phyloP scores from a whole-genome alignment of 2,797 vertebrate genomes.

The Dendrocincla fuliginosa region DNA sequence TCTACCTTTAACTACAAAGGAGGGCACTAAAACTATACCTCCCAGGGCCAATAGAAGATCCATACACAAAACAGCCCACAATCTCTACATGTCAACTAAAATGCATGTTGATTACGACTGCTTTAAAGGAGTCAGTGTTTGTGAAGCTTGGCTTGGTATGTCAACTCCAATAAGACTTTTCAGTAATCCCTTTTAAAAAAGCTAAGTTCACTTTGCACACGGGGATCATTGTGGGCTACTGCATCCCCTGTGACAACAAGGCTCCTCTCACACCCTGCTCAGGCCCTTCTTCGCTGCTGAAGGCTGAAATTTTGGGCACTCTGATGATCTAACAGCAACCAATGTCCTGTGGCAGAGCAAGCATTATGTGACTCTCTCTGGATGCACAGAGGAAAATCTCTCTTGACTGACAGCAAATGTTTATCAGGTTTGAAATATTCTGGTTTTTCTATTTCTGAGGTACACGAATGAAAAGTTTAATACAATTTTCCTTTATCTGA shows the following conservation, averaged over 20 bases:
- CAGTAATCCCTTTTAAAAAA: not conserved
- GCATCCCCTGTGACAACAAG: not conserved
- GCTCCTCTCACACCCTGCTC: not conserved
- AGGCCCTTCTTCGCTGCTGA: not conserved
- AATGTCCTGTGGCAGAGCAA: not conserved
- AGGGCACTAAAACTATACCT: not conserved
- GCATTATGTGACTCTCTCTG: not conserved
- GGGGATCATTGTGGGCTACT: not conserved
- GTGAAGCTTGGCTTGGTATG: not conserved
- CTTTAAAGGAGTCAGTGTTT: not conserved
- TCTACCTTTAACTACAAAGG: not conserved
- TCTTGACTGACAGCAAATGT: not conserved
- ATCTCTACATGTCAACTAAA: not conserved
- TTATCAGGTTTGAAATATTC: not conserved
- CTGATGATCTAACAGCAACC: not conserved
- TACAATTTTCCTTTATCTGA: not conserved
- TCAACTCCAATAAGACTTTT: not conserved
- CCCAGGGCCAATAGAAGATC: not conserved
- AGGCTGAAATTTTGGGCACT: not conserved
- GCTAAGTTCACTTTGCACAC: not conserved
- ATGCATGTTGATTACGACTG: not conserved
- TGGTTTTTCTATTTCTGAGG: not conserved
- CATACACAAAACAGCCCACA: not conserved
- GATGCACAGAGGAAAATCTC: not conserved
- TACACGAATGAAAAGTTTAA: not conserved